A percentile compares a stretch with the other conserved stretches of the same genome.
phyloP scores from a whole-genome alignment of 2,797 vertebrate species.

The Mus caroli region DNA sequence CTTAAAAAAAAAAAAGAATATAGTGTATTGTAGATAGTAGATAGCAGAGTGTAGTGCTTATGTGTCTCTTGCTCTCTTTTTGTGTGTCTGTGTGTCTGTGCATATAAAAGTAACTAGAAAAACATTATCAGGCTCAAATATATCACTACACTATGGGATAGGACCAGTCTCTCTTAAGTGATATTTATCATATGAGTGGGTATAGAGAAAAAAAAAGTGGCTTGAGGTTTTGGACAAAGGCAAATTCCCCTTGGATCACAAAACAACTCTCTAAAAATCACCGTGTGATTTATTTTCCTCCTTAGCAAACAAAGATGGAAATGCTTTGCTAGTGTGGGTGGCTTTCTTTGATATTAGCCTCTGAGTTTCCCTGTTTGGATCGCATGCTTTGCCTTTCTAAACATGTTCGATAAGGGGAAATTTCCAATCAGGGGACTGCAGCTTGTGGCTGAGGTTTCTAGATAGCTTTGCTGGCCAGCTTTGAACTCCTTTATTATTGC shows the following conservation, averaged over 20 bases:
- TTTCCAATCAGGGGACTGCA: slow-evolving; percentile 86
- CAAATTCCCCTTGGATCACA: slow-evolving; percentile 28
- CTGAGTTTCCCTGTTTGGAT: slow-evolving; percentile 66
- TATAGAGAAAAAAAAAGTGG: background rate
- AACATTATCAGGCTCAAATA: background rate
- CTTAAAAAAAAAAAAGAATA: no score
- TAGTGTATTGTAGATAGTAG: background rate
- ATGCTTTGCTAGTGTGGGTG: background rate
- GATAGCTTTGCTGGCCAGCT: slow-evolving; percentile 85
- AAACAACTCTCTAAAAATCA: slow-evolving; percentile 4
- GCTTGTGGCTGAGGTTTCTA: slow-evolving; percentile 87
- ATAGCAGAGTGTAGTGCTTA: background rate
- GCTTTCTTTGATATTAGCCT: slow-evolving; percentile 71
- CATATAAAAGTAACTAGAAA: background rate
- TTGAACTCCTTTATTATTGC: slow-evolving; percentile 86
- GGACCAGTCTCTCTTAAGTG: background rate
- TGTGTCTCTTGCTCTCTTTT: background rate
- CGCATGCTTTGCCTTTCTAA: slow-evolving; percentile 76
- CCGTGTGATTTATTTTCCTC: slow-evolving; percentile 69
- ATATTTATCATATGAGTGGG: background rate
- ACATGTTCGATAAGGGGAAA: slow-evolving; percentile 83
- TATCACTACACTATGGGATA: background rate
- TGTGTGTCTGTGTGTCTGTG: background rate
- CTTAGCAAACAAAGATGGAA: slow-evolving; percentile 16
- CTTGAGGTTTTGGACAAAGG: background rate